Evolutionary conservation across 64 coral and sea anemone species (phyloP).

Genomic region (Porites lutea): DNA sequence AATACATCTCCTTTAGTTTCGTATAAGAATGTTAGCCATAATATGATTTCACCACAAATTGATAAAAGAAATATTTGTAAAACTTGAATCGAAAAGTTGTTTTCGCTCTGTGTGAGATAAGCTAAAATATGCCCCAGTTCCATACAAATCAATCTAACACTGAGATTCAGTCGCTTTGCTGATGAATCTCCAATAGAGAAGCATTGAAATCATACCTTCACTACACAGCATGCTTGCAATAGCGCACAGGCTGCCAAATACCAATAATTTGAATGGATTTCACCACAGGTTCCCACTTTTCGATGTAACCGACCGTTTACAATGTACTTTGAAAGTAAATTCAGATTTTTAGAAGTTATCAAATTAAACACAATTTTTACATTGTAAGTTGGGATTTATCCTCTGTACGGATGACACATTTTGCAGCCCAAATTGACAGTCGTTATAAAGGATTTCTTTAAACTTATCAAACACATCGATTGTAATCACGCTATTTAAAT

Average conservation of each 20-base stretch:
- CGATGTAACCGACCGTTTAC: not conserved
- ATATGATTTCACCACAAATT: no score
- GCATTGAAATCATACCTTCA: not conserved
- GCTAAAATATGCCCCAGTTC: not conserved
- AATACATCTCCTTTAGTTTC: no score
- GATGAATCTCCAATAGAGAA: not conserved
- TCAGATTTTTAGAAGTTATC: no score
- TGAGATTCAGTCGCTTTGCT: not conserved
- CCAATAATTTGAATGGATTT: conserved; percentile 3
- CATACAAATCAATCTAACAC: not conserved
- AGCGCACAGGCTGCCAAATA: not conserved
- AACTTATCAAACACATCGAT: no score
- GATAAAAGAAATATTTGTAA: not conserved
- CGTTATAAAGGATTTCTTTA: no score
- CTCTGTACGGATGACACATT: no score
- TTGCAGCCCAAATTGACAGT: no score
- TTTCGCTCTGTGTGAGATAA: not conserved
- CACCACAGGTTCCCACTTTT: not conserved
- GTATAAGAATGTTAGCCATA: no score
- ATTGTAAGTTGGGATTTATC: no score
- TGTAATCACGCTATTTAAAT: no score
- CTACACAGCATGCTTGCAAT: not conserved
- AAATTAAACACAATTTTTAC: no score
- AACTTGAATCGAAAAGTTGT: not conserved
- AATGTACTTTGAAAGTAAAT: not conserved